Base-by-base conservation (phyloP, 2,888 invertebrate genomes). In the Caenorhabditis macrosperma region DNA sequence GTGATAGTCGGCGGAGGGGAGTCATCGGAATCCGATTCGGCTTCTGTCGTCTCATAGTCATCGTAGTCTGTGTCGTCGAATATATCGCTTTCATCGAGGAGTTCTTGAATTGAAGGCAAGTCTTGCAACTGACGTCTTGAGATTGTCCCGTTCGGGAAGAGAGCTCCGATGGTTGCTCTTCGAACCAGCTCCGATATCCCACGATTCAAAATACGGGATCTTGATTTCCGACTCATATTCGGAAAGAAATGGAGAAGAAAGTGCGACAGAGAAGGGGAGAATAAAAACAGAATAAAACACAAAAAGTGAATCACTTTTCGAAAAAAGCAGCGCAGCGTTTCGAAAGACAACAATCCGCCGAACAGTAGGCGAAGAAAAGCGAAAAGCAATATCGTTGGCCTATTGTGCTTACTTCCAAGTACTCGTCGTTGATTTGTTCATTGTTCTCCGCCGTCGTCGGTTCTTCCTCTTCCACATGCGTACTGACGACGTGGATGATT, bases 361-460 rank as follows among this genome's bases (percentile, higher is more conserved):
- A 30, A 59, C 38, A 28, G 59, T 38, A 35, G 20, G 12, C 33
- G 41, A 35, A 52, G 33, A 41, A 60, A 38, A 52, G 20, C 41
- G 48, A 60, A 68, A 59, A 22, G 22, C 30, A 54, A 41, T 35
- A 66, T 52, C 30, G 28, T 35, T 26, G 24, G 24, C 54, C n/a
- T 22, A n/a, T 46, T 54, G 41, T 35, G 86, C 91, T 89, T 87
- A 92, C 92, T 89, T 92, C 92, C 82, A 91, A 91, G 85, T 93
- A 93, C 82, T 93, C 92, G 50, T 91, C 91, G 83, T 92, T 92
- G 28, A 92, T 91, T 55, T 91, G 91, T 67, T 92, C 92, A 44
- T 91, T 91, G 71, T 90, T 91, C 64, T 92, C 91, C 28, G 90
- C 86, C 71, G 91, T 91, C 17, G 91, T 91, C 81, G 92, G 92